Evolutionary conservation across 35 echinoderm and acorn worm genomes (phyloP).

Genomic region (Ophioderma brevispina): DNA sequence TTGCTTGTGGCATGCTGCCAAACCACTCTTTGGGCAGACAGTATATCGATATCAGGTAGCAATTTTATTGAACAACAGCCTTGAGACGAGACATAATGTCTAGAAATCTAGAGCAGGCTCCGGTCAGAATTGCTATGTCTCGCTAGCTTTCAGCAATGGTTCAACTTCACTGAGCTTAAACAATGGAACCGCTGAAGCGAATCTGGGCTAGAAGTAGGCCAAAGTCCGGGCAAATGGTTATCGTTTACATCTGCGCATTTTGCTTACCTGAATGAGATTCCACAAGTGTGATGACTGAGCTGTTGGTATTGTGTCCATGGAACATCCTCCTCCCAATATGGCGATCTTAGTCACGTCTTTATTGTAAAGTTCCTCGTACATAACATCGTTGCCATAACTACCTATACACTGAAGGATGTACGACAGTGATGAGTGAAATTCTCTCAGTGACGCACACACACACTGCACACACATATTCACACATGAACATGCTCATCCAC

Average conservation of each 20-base stretch:
- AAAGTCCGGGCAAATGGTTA: neutral
- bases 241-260: neutral
- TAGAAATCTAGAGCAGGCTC: no score
- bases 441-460: no score
- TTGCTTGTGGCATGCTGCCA: no score
- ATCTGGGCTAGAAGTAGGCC: neutral
- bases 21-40: no score
- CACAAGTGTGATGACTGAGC: conserved; percentile 35
- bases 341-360: conserved; percentile 15
- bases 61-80: no score
- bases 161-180: neutral
- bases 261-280: conserved; percentile 43
- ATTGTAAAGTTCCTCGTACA: conserved; percentile 47
- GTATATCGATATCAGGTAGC: no score
- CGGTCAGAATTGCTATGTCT: no score
- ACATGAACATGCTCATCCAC: no score
- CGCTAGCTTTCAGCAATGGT: no score
- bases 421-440: no score
- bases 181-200: neutral
- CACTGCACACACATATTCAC: no score
- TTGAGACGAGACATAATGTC: no score
- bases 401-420: conserved; percentile 45
- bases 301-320: conserved; percentile 27
- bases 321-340: conserved; percentile 38
- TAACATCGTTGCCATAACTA: conserved; percentile 21